Evolutionary conservation across 2,113 vertebrate species (phyloP).

Genomic region (Lycocorax pyrrhopterus): DNA sequence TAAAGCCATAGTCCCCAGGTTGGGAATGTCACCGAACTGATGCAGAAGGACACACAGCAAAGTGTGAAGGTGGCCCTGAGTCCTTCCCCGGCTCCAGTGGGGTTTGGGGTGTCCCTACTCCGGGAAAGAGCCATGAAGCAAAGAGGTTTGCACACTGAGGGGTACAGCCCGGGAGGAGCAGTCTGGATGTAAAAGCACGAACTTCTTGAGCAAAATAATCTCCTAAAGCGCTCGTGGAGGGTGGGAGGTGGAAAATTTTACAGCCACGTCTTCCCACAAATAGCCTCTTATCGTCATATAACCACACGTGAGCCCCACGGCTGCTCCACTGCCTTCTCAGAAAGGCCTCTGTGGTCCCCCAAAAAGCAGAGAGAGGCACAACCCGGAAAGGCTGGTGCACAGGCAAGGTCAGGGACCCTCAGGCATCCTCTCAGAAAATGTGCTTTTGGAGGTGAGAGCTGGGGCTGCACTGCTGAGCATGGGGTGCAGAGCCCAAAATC

Average conservation of each 20-base stretch:
- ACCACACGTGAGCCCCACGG: accelerated
- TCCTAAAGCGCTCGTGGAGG: accelerated
- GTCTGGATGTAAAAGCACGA: accelerated
- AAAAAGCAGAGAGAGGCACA: not conserved
- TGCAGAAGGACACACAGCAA: not conserved
- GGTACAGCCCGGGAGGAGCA: not conserved
- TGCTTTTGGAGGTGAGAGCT: accelerated
- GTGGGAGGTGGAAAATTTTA: not conserved
- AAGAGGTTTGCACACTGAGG: not conserved
- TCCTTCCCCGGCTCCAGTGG: accelerated
- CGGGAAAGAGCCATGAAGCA: accelerated
- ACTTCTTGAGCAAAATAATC: not conserved
- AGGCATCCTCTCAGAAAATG: not conserved
- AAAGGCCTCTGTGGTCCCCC: not conserved
- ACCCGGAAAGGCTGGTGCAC: accelerated
- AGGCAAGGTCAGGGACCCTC: accelerated
- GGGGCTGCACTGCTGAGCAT: accelerated
- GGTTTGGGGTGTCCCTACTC: accelerated
- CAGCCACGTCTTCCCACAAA: accelerated
- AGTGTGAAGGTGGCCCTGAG: not conserved
- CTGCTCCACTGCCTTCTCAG: not conserved
- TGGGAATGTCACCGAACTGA: not conserved
- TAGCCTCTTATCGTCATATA: not conserved
- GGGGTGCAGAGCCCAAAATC: accelerated
- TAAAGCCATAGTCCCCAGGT: not conserved